Percentiles rank a stretch among this genome's conserved stretches.
Conservation (phyloP, 1,140 invertebrate genomes). For the Pseudoatta argentina region DNA sequence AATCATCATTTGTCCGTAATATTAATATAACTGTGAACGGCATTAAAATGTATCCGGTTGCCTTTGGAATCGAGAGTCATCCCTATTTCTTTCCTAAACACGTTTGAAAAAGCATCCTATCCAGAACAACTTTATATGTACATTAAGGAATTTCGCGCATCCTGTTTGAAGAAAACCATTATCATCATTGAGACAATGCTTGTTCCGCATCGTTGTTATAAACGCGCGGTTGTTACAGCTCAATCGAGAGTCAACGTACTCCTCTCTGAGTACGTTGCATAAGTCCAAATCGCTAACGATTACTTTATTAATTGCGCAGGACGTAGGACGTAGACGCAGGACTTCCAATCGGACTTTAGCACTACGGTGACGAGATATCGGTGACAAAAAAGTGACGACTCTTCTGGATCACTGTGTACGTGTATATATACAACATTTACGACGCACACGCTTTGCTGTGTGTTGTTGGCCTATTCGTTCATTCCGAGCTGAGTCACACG, state of each 20-base stretch:
- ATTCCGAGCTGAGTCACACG: constrained; percentile 81
- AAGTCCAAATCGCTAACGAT: constrained; percentile 32
- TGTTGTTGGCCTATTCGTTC: constrained; percentile 78
- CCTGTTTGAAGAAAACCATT: background rate
- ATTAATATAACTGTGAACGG: constrained; percentile 42
- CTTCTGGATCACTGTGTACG: constrained; percentile 71
- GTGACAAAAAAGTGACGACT: constrained; percentile 41
- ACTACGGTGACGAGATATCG: constrained; percentile 11
- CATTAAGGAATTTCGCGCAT: background rate
- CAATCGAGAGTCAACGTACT: constrained; percentile 22
- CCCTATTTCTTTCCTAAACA: background rate
- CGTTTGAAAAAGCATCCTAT: background rate
- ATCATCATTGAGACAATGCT: constrained; percentile 13
- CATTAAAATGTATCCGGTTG: background rate
- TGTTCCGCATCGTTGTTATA: background rate
- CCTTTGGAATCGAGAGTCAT: constrained; percentile 18
- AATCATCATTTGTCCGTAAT: constrained; percentile 38
- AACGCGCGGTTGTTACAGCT: background rate
- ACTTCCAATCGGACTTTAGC: background rate
- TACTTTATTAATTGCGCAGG: background rate
- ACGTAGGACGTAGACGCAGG: background rate
- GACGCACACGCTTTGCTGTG: constrained; percentile 76
- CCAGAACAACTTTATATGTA: background rate
- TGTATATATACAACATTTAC: constrained; percentile 44
- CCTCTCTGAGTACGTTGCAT: background rate